phyloP scores from a whole-genome alignment of 1,140 invertebrate genomes.

The Piezodorus guildinii region DNA sequence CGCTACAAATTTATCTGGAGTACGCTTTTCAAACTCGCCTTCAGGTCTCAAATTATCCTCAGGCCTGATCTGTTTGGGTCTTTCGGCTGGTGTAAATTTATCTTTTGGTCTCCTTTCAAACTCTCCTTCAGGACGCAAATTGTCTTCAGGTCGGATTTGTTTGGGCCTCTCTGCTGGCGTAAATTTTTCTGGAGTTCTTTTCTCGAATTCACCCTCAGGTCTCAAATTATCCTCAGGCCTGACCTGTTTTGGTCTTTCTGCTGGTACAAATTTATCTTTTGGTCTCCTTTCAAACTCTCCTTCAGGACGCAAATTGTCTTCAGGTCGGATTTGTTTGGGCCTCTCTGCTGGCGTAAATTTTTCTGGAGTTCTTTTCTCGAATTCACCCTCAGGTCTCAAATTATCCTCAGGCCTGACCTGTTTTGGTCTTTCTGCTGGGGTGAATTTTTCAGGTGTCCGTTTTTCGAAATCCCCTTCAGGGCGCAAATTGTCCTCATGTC shows the following conservation, averaged over 20 bases:
- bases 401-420: constrained; percentile 37
- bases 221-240: constrained; percentile 39
- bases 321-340: constrained; percentile 29
- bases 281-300: constrained; percentile 43
- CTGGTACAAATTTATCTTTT: constrained; percentile 30
- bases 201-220: constrained; percentile 37
- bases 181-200: constrained; percentile 36
- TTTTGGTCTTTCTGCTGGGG: constrained; percentile 38
- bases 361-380: constrained; percentile 31
- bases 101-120: constrained; percentile 43
- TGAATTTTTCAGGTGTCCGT: constrained; percentile 38
- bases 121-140: constrained; percentile 45
- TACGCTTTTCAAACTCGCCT: constrained; percentile 40
- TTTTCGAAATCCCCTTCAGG: constrained; percentile 34
- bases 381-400: constrained; percentile 43
- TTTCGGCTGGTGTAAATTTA: constrained; percentile 35
- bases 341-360: constrained; percentile 29
- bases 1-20: constrained; percentile 34
- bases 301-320: constrained; percentile 37
- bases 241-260: constrained; percentile 30
- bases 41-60: constrained; percentile 44
- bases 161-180: constrained; percentile 38
- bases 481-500: constrained; percentile 36
- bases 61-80: constrained; percentile 28
- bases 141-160: constrained; percentile 35